Percentiles rank a stretch among this genome's conserved stretches.
These are phyloP conservation scores for Nephila pilipes DNA, from an alignment of 1,140 invertebrate species.

Conservation along the genomic window DNA sequence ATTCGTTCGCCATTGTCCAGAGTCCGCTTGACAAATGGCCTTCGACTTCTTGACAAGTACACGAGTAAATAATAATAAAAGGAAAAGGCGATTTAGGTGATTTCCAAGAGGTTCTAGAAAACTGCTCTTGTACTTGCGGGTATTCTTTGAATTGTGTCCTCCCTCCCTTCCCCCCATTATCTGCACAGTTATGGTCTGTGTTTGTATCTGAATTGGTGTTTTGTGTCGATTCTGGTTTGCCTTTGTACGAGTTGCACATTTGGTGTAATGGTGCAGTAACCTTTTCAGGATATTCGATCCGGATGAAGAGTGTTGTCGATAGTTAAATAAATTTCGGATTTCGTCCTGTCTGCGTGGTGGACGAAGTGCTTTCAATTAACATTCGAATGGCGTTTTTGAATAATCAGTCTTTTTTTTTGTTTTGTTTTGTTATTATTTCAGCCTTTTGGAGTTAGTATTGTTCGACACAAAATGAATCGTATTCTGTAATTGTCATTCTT, in stretches of 20 bases:
- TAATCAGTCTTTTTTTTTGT: too few relatives aligned
- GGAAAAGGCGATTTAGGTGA: background rate
- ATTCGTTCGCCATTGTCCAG: slow-evolving; percentile 63
- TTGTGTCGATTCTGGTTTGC: background rate
- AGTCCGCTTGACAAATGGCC: slow-evolving; percentile 56
- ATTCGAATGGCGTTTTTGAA: too few relatives aligned
- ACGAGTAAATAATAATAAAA: slow-evolving; percentile 37
- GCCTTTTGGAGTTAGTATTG: too few relatives aligned
- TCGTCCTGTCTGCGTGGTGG: background rate
- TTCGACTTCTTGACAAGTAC: slow-evolving; percentile 46
- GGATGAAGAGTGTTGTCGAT: background rate
- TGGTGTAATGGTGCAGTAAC: background rate
- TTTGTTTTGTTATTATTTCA: too few relatives aligned
- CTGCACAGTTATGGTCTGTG: too few relatives aligned
- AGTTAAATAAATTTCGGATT: background rate
- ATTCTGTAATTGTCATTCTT: too few relatives aligned
- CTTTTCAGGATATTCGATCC: background rate
- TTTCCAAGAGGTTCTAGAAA: background rate
- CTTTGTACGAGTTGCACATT: background rate
- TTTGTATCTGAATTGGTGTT: background rate
- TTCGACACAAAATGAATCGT: too few relatives aligned
- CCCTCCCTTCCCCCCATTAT: too few relatives aligned
- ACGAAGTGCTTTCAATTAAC: too few relatives aligned
- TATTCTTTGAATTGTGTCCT: background rate
- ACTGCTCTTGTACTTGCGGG: background rate